These are phyloP conservation scores for Paradisaea rubra DNA, from an alignment of 2,113 vertebrate species.

Conservation along the genomic window DNA sequence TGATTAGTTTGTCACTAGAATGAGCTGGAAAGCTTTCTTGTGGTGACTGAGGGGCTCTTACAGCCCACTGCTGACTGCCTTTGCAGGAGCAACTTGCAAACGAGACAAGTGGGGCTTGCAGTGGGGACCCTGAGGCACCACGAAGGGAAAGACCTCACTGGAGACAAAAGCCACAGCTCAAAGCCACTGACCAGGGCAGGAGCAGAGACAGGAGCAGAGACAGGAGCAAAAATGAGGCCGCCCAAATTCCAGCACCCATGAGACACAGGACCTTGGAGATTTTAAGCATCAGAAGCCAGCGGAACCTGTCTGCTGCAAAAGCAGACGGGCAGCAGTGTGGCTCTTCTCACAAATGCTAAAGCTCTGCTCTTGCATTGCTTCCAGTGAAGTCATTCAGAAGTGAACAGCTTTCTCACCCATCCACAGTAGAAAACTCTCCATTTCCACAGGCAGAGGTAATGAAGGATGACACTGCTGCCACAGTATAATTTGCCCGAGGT, in stretches of 20 bases:
- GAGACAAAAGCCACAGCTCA: background rate
- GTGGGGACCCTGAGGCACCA: background rate
- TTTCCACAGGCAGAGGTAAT: background rate
- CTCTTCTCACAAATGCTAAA: background rate
- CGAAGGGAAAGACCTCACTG: background rate
- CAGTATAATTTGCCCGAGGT: background rate
- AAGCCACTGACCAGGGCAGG: background rate
- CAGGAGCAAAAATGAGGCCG: background rate
- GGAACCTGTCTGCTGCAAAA: background rate
- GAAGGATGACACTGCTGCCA: background rate
- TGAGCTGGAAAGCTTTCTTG: background rate
- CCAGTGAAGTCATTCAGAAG: background rate
- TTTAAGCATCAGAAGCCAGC: background rate
- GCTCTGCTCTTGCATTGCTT: background rate
- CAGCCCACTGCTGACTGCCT: background rate
- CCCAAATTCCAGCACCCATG: background rate
- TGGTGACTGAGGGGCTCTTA: background rate
- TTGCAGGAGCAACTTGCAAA: background rate
- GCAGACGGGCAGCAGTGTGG: background rate
- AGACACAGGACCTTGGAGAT: background rate
- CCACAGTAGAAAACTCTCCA: background rate
- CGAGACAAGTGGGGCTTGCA: fast-evolving
- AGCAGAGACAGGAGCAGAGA: background rate
- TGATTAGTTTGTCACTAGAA: background rate
- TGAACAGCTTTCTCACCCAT: background rate